Conservation (phyloP, 2,113 vertebrate species). For the Craseonycteris thonglongyai region DNA sequence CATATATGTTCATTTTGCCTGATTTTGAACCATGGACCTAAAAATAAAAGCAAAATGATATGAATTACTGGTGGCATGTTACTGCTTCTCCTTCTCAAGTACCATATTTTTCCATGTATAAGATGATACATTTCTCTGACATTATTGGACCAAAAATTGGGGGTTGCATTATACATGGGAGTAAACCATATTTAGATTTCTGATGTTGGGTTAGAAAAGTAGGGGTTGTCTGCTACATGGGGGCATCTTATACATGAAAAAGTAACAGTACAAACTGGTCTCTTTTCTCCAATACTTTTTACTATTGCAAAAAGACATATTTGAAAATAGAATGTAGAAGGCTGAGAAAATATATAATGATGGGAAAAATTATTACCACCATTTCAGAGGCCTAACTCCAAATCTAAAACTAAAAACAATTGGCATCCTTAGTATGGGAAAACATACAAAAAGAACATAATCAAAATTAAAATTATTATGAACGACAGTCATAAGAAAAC, state of each 20-base stretch:
- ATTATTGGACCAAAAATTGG: too few relatives aligned
- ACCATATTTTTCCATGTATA: too few relatives aligned
- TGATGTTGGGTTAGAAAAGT: too few relatives aligned
- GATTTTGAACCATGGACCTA: slow-evolving; percentile 91
- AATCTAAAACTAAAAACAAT: not conserved
- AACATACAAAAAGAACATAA: not conserved
- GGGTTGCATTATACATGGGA: too few relatives aligned
- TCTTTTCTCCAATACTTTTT: not conserved
- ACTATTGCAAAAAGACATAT: not conserved
- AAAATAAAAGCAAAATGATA: slow-evolving; percentile 28
- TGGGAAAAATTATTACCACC: not conserved
- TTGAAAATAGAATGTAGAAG: not conserved
- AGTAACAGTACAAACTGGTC: not conserved
- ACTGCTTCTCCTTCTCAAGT: not conserved
- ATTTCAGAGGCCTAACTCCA: not conserved
- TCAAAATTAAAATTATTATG: not conserved
- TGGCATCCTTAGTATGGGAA: not conserved
- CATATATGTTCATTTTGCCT: slow-evolving; percentile 84
- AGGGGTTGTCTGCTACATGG: too few relatives aligned
- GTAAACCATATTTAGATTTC: too few relatives aligned
- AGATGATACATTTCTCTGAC: too few relatives aligned
- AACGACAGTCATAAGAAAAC: not conserved
- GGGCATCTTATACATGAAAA: too few relatives aligned
- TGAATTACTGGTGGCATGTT: not conserved
- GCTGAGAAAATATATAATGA: not conserved